Conservation (phyloP, 2,888 invertebrate genomes). For the Artemia sinica region DNA sequence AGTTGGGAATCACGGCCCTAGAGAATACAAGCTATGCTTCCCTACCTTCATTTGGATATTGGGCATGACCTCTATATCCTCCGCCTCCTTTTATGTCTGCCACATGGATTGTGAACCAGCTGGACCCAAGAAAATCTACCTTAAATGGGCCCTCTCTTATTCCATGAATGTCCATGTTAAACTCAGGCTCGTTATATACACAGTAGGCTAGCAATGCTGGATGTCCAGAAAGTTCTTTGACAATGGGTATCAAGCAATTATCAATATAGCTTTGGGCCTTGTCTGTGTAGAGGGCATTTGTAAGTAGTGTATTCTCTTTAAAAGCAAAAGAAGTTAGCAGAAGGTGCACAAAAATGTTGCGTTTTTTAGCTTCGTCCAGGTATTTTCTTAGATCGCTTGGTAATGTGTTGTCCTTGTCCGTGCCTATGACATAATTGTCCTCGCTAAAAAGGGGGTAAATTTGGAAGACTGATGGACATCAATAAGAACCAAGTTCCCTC, state of each 20-base stretch:
- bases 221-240: neutral
- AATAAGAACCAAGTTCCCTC: neutral
- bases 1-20: too few species aligned
- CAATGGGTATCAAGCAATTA: conserved; percentile 7
- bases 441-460: neutral
- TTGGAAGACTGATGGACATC: neutral
- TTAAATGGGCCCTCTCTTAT: neutral
- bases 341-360: neutral
- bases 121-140: conserved; percentile 6
- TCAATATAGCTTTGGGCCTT: neutral
- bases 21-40: too few species aligned
- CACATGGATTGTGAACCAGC: conserved; percentile 1
- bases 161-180: neutral
- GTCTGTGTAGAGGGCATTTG: neutral
- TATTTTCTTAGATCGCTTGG: neutral
- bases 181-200: neutral
- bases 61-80: neutral
- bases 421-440: neutral
- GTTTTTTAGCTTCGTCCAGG: neutral
- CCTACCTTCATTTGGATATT: neutral
- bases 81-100: conserved; percentile 3
- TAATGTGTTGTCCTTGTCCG: neutral
- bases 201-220: neutral
- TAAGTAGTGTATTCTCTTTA: neutral
- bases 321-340: neutral